Conservation (phyloP, 2,797 vertebrate species). For the Coendou prehensilis region DNA sequence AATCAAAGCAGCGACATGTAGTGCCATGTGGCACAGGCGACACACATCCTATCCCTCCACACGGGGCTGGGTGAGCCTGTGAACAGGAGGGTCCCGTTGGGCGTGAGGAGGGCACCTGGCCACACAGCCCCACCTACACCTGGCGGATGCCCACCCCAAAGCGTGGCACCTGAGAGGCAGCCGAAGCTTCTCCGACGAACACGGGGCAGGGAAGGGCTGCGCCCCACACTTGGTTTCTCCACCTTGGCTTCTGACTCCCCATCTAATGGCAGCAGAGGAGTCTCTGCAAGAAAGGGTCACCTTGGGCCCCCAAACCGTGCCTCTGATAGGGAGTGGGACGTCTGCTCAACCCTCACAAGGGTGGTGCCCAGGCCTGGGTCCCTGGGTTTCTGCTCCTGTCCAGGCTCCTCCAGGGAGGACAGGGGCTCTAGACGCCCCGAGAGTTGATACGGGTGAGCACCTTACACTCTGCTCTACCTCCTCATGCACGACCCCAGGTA, state of each 20-base stretch:
- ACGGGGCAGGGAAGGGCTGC: neutral
- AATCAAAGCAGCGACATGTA: neutral
- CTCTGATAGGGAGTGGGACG: neutral
- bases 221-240: neutral
- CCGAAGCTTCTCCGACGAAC: too few species aligned
- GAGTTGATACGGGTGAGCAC: neutral
- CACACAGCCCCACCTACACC: neutral
- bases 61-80: neutral
- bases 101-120: neutral
- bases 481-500: neutral
- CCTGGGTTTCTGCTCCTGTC: neutral
- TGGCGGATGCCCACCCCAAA: neutral
- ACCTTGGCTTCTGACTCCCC: neutral
- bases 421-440: neutral
- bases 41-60: neutral
- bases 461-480: neutral
- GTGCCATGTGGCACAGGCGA: fast-evolving
- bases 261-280: too few species aligned
- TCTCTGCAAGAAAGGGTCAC: neutral
- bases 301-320: neutral
- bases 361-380: neutral
- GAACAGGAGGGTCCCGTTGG: neutral
- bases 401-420: neutral
- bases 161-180: neutral
- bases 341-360: neutral